Conservation (phyloP, 37 sponge, comb jelly and placozoan genomes). For the Ephydatia muelleri region DNA sequence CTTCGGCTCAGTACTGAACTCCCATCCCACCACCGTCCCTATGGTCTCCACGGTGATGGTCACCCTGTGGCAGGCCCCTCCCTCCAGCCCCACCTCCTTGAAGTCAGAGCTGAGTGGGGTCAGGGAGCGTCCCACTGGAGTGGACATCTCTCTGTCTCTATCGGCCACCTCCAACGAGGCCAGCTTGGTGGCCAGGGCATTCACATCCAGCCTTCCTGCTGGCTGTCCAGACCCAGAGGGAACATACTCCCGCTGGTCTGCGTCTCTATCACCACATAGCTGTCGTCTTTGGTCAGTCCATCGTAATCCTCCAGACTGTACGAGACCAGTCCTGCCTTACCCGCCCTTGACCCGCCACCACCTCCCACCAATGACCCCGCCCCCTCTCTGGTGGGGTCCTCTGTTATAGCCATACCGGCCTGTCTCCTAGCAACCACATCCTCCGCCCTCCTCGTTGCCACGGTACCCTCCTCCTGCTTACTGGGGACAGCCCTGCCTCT, state of each 20-base stretch:
- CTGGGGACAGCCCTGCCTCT: too few species aligned
- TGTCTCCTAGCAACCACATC: too few species aligned
- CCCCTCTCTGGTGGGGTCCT: too few species aligned
- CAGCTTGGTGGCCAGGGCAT: slow-evolving; percentile 54
- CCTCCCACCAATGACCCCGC: too few species aligned
- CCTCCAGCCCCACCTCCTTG: slow-evolving; percentile 48
- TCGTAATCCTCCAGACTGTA: background rate
- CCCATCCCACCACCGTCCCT: slow-evolving; percentile 63
- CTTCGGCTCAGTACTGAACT: slow-evolving; percentile 78
- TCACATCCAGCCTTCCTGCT: slow-evolving; percentile 25
- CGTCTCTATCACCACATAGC: slow-evolving; percentile 43
- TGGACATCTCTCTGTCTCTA: background rate
- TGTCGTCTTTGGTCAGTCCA: slow-evolving; percentile 29
- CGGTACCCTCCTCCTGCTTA: too few species aligned
- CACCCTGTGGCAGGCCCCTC: slow-evolving; percentile 64
- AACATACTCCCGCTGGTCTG: slow-evolving; percentile 9
- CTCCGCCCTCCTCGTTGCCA: too few species aligned
- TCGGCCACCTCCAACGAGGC: slow-evolving; percentile 36
- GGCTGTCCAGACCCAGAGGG: slow-evolving; percentile 56
- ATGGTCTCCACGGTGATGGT: slow-evolving; percentile 37
- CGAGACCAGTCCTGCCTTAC: too few species aligned
- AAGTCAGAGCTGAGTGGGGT: slow-evolving; percentile 1
- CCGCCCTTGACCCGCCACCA: too few species aligned
- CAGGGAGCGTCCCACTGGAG: background rate
- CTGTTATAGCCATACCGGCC: too few species aligned